Evolutionary conservation across 2,888 invertebrate species (phyloP).

Genomic region (Brachynemurus nebulosus): DNA sequence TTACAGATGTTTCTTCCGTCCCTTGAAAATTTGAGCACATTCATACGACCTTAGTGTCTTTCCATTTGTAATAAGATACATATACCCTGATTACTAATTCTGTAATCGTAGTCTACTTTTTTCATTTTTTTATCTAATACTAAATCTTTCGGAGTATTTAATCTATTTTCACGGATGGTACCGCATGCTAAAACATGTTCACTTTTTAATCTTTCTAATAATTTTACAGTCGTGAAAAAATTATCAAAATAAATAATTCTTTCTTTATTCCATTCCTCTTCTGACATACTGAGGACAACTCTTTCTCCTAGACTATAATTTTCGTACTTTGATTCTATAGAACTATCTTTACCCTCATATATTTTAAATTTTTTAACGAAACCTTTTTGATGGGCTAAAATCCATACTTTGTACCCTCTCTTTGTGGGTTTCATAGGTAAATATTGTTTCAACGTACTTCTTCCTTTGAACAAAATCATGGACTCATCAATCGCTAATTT

Average conservation of each 20-base stretch:
- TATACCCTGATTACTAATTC: constrained; percentile 11
- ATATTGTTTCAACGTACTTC: too few species aligned
- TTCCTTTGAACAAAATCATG: too few species aligned
- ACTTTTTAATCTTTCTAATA: constrained; percentile 14
- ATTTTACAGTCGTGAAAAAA: constrained; percentile 13
- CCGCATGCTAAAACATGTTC: constrained; percentile 14
- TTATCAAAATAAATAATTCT: constrained; percentile 12
- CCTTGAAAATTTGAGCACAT: constrained; percentile 18
- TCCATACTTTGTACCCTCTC: too few species aligned
- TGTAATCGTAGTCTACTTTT: constrained; percentile 16
- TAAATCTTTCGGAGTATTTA: constrained; percentile 8
- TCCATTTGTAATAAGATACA: constrained; percentile 15
- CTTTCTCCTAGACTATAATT: constrained; percentile 11
- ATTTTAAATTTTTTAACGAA: too few species aligned
- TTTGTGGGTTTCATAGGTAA: too few species aligned
- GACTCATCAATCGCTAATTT: too few species aligned
- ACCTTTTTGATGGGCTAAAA: too few species aligned
- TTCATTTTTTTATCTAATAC: constrained; percentile 13
- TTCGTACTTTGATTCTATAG: constrained; percentile 13
- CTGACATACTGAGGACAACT: constrained; percentile 9
- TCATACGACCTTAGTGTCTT: constrained; percentile 14
- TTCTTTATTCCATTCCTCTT: constrained; percentile 8
- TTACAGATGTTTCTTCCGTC: constrained; percentile 14
- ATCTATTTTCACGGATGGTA: constrained; percentile 9
- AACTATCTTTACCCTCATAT: constrained; percentile 16